Percentiles rank a stretch among this genome's conserved stretches.
These are phyloP conservation scores for Alaudala cheleensis DNA, from an alignment of 2,113 vertebrate genomes.

Conservation along the genomic window DNA sequence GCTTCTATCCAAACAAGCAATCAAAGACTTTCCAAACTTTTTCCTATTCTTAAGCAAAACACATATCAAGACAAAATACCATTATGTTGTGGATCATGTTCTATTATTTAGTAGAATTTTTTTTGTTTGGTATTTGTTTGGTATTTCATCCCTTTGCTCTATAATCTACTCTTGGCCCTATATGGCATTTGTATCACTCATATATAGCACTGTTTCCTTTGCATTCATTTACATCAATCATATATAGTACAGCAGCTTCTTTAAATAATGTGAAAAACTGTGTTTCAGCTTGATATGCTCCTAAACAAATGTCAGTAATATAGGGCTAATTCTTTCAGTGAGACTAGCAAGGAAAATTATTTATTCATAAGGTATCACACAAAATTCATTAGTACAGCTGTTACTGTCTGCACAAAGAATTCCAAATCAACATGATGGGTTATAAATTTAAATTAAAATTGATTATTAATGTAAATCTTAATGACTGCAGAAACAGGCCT, in stretches of 20 bases:
- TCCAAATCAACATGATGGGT: conserved; percentile 49
- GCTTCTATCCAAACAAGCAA: background rate
- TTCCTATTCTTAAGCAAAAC: background rate
- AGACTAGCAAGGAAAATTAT: conserved; percentile 33
- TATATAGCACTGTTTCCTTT: background rate
- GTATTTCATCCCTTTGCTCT: background rate
- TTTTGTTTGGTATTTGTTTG: background rate
- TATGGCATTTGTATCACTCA: background rate
- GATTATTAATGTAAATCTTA: conserved; percentile 60
- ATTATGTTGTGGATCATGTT: background rate
- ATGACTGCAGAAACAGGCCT: conserved; percentile 28
- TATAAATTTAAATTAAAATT: conserved; percentile 70
- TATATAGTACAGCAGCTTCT: background rate
- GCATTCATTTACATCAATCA: background rate
- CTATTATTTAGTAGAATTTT: background rate
- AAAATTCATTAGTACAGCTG: conserved; percentile 70
- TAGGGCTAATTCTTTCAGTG: background rate
- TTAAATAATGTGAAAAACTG: background rate
- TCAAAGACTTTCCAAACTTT: background rate
- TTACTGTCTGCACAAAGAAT: conserved; percentile 52
- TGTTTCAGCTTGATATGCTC: background rate
- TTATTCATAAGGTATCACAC: conserved; percentile 51
- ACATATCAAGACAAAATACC: background rate
- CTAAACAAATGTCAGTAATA: background rate
- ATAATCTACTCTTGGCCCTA: background rate